These are phyloP conservation scores for Xestia c-nigrum DNA, from an alignment of 2,888 invertebrate genomes.

Conservation along the genomic window DNA sequence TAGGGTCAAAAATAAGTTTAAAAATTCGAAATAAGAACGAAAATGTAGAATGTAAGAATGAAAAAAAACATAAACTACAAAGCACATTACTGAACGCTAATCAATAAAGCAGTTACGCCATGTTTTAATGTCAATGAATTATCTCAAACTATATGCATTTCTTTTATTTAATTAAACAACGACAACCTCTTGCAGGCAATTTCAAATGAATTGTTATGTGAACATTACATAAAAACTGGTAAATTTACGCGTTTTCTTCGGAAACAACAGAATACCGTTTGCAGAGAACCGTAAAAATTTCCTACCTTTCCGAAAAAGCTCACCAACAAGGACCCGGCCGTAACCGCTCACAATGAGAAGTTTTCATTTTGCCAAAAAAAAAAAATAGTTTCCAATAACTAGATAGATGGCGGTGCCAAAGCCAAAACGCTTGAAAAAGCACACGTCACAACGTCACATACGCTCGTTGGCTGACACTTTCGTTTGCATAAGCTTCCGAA, in stretches of 20 bases:
- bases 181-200: background rate
- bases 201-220: background rate
- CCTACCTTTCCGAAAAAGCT: background rate
- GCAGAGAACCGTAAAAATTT: too few relatives aligned
- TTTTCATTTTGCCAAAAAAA: too few relatives aligned
- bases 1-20: too few relatives aligned
- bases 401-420: too few relatives aligned
- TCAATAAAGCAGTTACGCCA: background rate
- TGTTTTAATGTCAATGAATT: constrained; percentile 16
- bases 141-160: background rate
- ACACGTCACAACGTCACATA: too few relatives aligned
- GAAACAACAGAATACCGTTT: background rate
- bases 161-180: constrained; percentile 29
- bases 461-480: too few relatives aligned
- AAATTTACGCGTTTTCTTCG: background rate
- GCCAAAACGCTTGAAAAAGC: too few relatives aligned
- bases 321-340: background rate
- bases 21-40: too few relatives aligned
- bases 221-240: background rate
- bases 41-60: too few relatives aligned
- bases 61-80: too few relatives aligned
- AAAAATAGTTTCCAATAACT: too few relatives aligned
- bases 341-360: background rate
- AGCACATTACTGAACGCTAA: background rate
- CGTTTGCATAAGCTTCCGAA: too few relatives aligned